Evolutionary conservation across 2,888 invertebrate species (phyloP).

Genomic region (Actias luna): DNA sequence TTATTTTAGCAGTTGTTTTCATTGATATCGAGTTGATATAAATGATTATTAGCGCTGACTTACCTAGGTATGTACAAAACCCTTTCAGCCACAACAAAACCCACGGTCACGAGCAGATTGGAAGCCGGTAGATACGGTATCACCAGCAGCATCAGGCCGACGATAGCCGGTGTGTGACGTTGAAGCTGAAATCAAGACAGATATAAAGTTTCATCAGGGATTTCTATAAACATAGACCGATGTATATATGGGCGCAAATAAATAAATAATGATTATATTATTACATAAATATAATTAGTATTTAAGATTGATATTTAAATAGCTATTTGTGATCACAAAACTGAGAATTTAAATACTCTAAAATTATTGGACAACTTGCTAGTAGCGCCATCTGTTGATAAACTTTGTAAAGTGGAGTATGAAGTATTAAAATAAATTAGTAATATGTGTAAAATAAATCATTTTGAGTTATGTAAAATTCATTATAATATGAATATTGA

Average conservation of each 20-base stretch:
- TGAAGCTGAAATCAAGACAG: slow-evolving; percentile 75
- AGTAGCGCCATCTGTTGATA: too few species aligned
- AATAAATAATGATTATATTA: background rate
- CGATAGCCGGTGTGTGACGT: slow-evolving; percentile 84
- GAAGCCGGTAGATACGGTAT: slow-evolving; percentile 93
- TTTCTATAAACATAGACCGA: slow-evolving; percentile 7
- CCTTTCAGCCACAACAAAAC: slow-evolving; percentile 93
- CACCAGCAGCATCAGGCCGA: slow-evolving; percentile 87
- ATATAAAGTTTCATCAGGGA: background rate
- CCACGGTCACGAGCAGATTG: slow-evolving; percentile 90
- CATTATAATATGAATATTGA: too few species aligned
- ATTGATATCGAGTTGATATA: background rate
- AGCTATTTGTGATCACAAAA: too few species aligned
- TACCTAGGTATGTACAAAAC: slow-evolving; percentile 94
- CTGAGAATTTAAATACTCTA: too few species aligned
- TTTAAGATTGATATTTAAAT: too few species aligned
- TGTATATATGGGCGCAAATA: too few species aligned
- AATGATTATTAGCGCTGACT: background rate
- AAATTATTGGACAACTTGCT: too few species aligned
- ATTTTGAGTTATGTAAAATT: too few species aligned
- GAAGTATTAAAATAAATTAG: too few species aligned
- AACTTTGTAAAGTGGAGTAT: too few species aligned
- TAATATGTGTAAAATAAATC: too few species aligned
- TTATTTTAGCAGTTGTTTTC: background rate
- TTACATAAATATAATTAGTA: too few species aligned